phyloP scores from a whole-genome alignment of 2,888 invertebrate species.

The Pseudanteris insignis region DNA sequence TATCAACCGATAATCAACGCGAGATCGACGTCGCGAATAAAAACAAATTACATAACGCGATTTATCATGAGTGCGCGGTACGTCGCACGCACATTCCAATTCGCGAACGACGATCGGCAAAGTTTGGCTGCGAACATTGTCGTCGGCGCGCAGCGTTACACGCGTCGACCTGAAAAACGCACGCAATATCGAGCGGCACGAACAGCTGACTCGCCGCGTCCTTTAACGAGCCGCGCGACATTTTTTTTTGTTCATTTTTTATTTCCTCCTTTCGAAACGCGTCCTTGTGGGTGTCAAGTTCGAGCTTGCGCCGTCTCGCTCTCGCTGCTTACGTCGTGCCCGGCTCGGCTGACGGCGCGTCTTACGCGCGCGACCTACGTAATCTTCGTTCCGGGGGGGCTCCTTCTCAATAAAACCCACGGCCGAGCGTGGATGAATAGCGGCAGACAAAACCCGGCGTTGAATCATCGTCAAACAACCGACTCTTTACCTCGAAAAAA shows the following conservation, averaged over 20 bases:
- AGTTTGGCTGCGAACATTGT: neutral
- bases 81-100: too few relatives aligned
- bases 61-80: too few relatives aligned
- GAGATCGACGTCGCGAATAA: too few relatives aligned
- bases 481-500: slow-evolving; percentile 22
- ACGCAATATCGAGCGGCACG: neutral
- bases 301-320: slow-evolving; percentile 49
- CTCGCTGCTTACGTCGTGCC: slow-evolving; percentile 6
- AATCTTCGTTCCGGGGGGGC: slow-evolving; percentile 43
- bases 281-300: slow-evolving; percentile 66
- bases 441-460: slow-evolving; percentile 22
- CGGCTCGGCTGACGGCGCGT: slow-evolving; percentile 16
- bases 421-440: slow-evolving; percentile 23
- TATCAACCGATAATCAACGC: too few relatives aligned
- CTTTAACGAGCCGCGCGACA: slow-evolving; percentile 58
- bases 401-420: slow-evolving; percentile 13
- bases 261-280: slow-evolving; percentile 66
- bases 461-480: slow-evolving; percentile 26
- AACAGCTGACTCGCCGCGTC: slow-evolving; percentile 55
- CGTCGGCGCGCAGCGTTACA: neutral
- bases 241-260: slow-evolving; percentile 50
- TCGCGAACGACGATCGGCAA: neutral
- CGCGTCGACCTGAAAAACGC: neutral
- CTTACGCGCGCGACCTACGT: slow-evolving; percentile 41
- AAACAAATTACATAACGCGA: slow-evolving; percentile 31